These are phyloP conservation scores for Rhinogobius similis DNA, from an alignment of 2,113 vertebrate species.

Conservation along the genomic window DNA sequence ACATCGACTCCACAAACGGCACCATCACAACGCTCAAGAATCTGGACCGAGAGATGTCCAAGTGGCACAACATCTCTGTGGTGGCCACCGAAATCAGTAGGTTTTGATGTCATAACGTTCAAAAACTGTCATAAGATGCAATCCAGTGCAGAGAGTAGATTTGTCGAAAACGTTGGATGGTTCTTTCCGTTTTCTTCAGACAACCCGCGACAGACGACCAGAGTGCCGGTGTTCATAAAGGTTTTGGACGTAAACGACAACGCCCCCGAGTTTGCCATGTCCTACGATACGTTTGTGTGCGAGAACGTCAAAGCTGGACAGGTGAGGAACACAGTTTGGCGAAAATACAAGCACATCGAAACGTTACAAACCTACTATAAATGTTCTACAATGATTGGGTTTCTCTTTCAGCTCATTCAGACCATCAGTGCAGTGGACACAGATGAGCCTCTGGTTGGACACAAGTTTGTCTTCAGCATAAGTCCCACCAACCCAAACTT, in stretches of 20 bases:
- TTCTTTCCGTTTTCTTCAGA: conserved; percentile 64
- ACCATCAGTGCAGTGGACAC: conserved; percentile 97
- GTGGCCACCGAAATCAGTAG: conserved; percentile 94
- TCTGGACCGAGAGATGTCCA: conserved; percentile 90
- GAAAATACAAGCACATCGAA: too few species aligned
- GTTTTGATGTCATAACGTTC: too few species aligned
- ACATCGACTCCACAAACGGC: conserved; percentile 89
- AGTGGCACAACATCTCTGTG: conserved; percentile 95
- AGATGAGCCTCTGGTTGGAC: conserved; percentile 93
- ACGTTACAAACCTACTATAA: too few species aligned
- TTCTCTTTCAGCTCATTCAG: conserved; percentile 87
- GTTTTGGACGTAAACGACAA: conserved; percentile 97
- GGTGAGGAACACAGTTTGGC: conserved; percentile 65
- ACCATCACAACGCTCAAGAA: conserved; percentile 90
- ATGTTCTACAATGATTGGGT: neutral
- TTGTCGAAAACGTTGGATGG: too few species aligned
- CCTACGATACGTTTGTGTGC: conserved; percentile 95
- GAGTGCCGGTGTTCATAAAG: conserved; percentile 91
- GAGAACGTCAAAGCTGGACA: conserved; percentile 96
- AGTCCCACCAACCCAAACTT: conserved; percentile 94
- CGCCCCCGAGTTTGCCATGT: conserved; percentile 93
- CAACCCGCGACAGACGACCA: conserved; percentile 88
- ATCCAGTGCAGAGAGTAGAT: too few species aligned
- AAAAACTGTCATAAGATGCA: too few species aligned
- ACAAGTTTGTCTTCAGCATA: conserved; percentile 98